Percentiles rank a stretch among this genome's conserved stretches.
Conservation (phyloP, 1,140 invertebrate species). For the Pristionchus pacificus region DNA sequence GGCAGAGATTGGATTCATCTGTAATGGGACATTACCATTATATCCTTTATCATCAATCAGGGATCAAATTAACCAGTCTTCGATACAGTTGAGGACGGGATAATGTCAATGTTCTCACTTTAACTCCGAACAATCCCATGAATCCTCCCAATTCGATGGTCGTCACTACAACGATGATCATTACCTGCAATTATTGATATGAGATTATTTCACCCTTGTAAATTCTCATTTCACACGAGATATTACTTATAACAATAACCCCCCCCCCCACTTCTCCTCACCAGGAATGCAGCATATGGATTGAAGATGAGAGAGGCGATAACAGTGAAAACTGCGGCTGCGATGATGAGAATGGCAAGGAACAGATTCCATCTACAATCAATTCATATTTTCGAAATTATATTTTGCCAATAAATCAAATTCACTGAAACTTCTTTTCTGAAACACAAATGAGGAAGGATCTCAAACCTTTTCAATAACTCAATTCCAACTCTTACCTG, state of each 20-base stretch:
- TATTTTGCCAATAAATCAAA: too few species aligned
- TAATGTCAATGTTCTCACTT: neutral
- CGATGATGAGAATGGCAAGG: constrained; percentile 73
- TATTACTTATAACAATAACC: neutral
- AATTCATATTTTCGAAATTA: neutral
- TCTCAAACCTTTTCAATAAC: neutral
- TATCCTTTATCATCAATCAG: neutral
- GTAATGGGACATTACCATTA: constrained; percentile 61
- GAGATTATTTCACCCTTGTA: too few species aligned
- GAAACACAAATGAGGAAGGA: neutral
- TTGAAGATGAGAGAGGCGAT: constrained; percentile 74
- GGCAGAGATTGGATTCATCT: constrained; percentile 80
- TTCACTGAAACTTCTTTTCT: too few species aligned
- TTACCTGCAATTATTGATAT: constrained; percentile 48
- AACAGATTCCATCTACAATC: constrained; percentile 66
- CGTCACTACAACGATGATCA: constrained; percentile 62
- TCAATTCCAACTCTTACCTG: constrained; percentile 54
- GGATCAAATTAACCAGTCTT: too few species aligned
- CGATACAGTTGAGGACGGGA: too few species aligned
- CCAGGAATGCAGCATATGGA: constrained; percentile 74
- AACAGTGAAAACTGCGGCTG: constrained; percentile 72
- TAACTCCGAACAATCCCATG: constrained; percentile 70
- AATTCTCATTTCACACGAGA: too few species aligned
- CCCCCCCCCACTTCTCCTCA: neutral
- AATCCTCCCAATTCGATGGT: constrained; percentile 79